A percentile compares a stretch with the other conserved stretches of the same genome.
These are phyloP conservation scores for Gymnoscopelus braueri DNA, from an alignment of 2,797 vertebrate genomes.

Conservation along the genomic window DNA sequence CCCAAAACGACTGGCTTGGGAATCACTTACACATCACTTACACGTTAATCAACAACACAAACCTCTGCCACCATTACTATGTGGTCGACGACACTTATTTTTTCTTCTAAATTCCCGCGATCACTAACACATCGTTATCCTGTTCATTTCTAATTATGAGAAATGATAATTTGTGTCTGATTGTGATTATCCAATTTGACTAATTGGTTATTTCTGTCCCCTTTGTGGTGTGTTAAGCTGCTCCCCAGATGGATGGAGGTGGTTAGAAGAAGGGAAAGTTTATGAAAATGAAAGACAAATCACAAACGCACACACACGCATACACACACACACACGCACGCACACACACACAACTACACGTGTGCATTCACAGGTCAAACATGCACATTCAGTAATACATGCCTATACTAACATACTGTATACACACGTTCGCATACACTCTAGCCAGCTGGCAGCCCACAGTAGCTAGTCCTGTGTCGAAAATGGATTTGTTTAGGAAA, in stretches of 20 bases:
- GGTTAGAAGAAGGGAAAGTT: slow-evolving; percentile 78
- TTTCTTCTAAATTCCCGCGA: neutral
- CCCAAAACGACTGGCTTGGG: neutral
- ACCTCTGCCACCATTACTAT: slow-evolving; percentile 1
- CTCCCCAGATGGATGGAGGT: slow-evolving; percentile 65
- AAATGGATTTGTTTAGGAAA: slow-evolving; percentile 81
- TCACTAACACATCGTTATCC: neutral
- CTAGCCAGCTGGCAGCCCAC: slow-evolving; percentile 57
- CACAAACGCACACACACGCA: slow-evolving; percentile 20
- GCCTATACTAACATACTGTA: too few species aligned
- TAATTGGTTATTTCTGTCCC: slow-evolving; percentile 53
- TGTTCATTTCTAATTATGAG: slow-evolving; percentile 7
- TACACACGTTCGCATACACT: slow-evolving; percentile 20
- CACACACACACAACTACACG: slow-evolving; percentile 1
- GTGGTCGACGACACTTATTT: neutral
- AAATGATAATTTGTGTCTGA: slow-evolving; percentile 49
- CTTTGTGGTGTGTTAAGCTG: slow-evolving; percentile 41
- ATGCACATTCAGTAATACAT: too few species aligned
- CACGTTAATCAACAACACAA: neutral
- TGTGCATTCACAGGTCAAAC: too few species aligned
- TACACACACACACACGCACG: slow-evolving; percentile 32
- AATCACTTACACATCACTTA: neutral
- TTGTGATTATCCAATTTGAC: slow-evolving; percentile 47
- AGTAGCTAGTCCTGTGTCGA: slow-evolving; percentile 39
- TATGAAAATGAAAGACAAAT: slow-evolving; percentile 85